These are phyloP conservation scores for Hippocampus zosterae DNA, from an alignment of 2,113 vertebrate species.

Conservation along the genomic window DNA sequence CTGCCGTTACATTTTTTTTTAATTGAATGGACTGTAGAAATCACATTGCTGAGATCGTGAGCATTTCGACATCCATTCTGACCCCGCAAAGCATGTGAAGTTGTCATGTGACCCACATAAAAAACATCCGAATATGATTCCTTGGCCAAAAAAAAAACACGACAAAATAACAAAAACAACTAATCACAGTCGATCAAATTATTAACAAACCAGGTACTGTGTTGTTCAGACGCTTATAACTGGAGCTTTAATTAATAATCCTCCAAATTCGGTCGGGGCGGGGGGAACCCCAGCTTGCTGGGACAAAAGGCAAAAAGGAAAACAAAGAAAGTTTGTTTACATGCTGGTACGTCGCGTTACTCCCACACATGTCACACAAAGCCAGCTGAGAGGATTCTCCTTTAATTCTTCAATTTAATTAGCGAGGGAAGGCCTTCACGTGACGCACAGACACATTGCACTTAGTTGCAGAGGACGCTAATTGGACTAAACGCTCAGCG, in stretches of 20 bases:
- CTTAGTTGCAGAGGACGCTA: slow-evolving; percentile 41
- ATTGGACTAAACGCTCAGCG: slow-evolving; percentile 30
- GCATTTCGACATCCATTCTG: too few relatives aligned
- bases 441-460: slow-evolving; percentile 59
- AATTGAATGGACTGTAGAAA: too few relatives aligned
- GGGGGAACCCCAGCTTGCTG: neutral
- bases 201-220: neutral
- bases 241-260: slow-evolving; percentile 18
- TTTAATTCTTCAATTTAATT: slow-evolving; percentile 67
- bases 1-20: too few relatives aligned
- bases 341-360: slow-evolving; percentile 22
- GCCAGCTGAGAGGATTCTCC: slow-evolving; percentile 52
- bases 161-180: slow-evolving; percentile 1
- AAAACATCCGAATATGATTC: too few relatives aligned
- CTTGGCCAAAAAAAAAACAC: neutral
- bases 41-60: too few relatives aligned
- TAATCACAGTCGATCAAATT: neutral
- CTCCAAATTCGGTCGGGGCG: neutral
- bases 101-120: too few relatives aligned
- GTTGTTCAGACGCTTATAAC: slow-evolving; percentile 17
- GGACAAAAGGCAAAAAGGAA: slow-evolving; percentile 14
- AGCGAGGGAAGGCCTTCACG: slow-evolving; percentile 47
- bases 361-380: slow-evolving; percentile 35
- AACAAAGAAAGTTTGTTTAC: slow-evolving; percentile 17
- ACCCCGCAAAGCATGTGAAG: too few relatives aligned